A percentile compares a stretch with the other conserved stretches of the same genome.
These are phyloP conservation scores for Neopipo cinnamomea DNA, from an alignment of 2,113 vertebrate genomes.

Conservation along the genomic window DNA sequence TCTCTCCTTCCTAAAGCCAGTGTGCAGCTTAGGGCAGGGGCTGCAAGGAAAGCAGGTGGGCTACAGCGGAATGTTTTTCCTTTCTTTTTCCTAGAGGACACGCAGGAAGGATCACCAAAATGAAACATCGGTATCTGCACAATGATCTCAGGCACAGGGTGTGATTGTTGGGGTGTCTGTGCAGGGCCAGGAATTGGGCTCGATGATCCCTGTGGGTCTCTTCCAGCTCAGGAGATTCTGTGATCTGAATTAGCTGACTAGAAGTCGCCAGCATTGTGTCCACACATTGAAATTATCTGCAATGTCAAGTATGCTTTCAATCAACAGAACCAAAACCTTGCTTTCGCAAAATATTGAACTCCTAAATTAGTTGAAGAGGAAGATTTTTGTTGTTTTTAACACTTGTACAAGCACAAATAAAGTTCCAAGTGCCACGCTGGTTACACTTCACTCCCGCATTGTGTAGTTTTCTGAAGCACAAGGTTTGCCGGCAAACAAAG, in stretches of 20 bases:
- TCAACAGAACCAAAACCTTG: background rate
- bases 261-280: background rate
- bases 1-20: background rate
- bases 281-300: background rate
- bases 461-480: background rate
- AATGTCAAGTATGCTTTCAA: slow-evolving; percentile 8
- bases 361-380: background rate
- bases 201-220: background rate
- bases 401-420: slow-evolving; percentile 11
- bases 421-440: background rate
- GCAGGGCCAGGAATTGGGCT: background rate
- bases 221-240: background rate
- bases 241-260: background rate
- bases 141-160: background rate
- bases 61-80: background rate
- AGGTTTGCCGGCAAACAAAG: background rate
- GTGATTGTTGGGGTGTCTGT: too few species aligned
- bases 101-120: background rate
- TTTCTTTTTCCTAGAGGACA: background rate
- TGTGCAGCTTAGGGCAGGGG: background rate
- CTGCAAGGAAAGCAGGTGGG: background rate
- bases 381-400: background rate
- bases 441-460: background rate
- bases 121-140: background rate
- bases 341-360: slow-evolving; percentile 3